Conservation (phyloP, 1,140 invertebrate species). For the Papilio polyxenes region DNA sequence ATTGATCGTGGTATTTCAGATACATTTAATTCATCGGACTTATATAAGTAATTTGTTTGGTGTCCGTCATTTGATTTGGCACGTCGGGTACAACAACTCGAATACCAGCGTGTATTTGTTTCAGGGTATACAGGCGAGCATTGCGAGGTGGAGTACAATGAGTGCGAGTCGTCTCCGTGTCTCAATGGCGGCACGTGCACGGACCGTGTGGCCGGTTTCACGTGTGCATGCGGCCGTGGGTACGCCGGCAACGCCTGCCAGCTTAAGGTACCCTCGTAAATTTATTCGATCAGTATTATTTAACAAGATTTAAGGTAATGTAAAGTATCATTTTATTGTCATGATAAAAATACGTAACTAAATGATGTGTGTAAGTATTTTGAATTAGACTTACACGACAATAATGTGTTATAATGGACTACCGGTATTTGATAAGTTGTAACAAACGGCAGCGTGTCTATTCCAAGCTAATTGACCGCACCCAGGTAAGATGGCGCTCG, state of each 20-base stretch:
- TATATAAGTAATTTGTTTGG: not conserved
- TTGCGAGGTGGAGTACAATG: slow-evolving; percentile 91
- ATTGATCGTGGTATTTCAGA: too few species aligned
- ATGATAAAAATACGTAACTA: not conserved
- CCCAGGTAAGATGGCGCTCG: slow-evolving; percentile 17
- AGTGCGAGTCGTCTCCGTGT: slow-evolving; percentile 94
- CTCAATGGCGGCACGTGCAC: slow-evolving; percentile 91
- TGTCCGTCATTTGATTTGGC: not conserved
- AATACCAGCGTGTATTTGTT: not conserved
- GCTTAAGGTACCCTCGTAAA: slow-evolving; percentile 76
- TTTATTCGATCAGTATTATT: too few species aligned
- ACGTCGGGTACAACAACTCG: too few species aligned
- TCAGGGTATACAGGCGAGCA: slow-evolving; percentile 86
- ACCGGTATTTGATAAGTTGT: slow-evolving; percentile 9
- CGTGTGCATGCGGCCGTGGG: slow-evolving; percentile 89
- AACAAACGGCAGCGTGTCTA: not conserved
- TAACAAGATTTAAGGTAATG: too few species aligned
- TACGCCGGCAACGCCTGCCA: slow-evolving; percentile 89
- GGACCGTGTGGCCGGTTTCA: slow-evolving; percentile 88
- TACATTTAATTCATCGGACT: too few species aligned
- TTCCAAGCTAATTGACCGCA: slow-evolving; percentile 30
- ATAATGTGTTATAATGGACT: slow-evolving; percentile 4
- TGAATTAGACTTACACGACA: not conserved
- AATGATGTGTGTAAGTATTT: not conserved
- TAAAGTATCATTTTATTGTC: not conserved